Evolutionary conservation across 2,888 invertebrate species (phyloP).

Genomic region (Zootermopsis nevadensis): DNA sequence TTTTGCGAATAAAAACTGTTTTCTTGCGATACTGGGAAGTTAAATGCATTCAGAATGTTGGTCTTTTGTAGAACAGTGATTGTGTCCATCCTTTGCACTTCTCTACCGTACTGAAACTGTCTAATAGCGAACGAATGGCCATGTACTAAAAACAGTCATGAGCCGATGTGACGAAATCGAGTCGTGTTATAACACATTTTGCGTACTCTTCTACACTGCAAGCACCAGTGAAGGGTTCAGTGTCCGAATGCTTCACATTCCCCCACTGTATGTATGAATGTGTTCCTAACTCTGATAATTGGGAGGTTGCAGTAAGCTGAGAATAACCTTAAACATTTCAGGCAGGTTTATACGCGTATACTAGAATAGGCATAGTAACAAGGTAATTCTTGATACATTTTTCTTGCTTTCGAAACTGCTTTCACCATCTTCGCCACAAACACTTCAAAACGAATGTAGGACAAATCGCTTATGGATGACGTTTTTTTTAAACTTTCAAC

Average conservation of each 20-base stretch:
- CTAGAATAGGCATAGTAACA: background rate
- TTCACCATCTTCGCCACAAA: conserved; percentile 9
- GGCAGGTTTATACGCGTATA: background rate
- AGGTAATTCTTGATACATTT: background rate
- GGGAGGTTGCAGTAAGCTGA: background rate
- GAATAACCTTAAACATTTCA: conserved; percentile 11
- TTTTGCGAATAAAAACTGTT: too few species aligned
- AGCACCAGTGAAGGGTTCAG: conserved; percentile 22
- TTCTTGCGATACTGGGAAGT: too few species aligned
- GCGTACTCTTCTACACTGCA: background rate
- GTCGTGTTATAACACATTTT: background rate
- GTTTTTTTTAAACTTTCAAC: too few species aligned
- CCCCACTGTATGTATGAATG: background rate
- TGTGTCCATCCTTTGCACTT: background rate
- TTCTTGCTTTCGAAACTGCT: background rate
- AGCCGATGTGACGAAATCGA: background rate
- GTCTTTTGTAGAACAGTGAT: too few species aligned
- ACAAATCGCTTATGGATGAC: too few species aligned
- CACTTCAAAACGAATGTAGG: conserved; percentile 8
- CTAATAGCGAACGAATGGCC: background rate
- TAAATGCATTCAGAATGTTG: too few species aligned
- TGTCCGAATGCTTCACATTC: background rate
- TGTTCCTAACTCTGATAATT: conserved; percentile 7
- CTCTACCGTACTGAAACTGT: background rate
- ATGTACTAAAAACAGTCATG: conserved; percentile 24